A percentile compares a stretch with the other conserved stretches of the same genome.
Evolutionary conservation across 2,888 invertebrate genomes (phyloP).

Genomic region (Synanthedon vespiformis): DNA sequence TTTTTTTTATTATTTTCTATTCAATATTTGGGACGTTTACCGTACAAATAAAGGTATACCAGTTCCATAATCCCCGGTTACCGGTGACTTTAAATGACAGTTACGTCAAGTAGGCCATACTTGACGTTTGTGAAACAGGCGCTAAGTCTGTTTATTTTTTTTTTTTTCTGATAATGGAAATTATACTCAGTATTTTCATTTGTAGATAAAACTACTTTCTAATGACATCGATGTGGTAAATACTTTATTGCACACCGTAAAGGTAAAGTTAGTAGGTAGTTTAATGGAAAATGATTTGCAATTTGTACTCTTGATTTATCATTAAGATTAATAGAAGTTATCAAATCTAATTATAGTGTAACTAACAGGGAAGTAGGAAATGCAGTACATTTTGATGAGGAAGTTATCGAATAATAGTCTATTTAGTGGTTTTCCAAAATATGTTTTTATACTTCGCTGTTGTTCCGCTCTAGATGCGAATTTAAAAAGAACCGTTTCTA

Average conservation of each 20-base stretch:
- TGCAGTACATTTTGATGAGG: slow-evolving; percentile 1
- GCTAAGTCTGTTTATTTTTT: too few relatives aligned
- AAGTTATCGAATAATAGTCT: not conserved
- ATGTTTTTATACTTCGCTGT: not conserved
- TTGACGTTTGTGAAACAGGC: too few relatives aligned
- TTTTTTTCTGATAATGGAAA: too few relatives aligned
- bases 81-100: too few relatives aligned
- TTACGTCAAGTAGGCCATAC: too few relatives aligned
- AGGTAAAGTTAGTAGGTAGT: not conserved
- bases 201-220: not conserved
- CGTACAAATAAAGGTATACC: too few relatives aligned
- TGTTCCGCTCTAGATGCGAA: slow-evolving; percentile 5
- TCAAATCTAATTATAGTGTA: not conserved
- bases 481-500: slow-evolving; percentile 1
- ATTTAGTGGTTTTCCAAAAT: slow-evolving; percentile 1
- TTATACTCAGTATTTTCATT: not conserved
- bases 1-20: too few relatives aligned
- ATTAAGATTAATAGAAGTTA: not conserved
- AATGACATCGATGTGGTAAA: not conserved
- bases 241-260: not conserved
- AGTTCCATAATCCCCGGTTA: too few relatives aligned
- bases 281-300: not conserved
- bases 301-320: not conserved
- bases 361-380: not conserved
- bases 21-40: too few relatives aligned